Conservation (phyloP, 2,113 vertebrate species). For the Eurystomus gularis region DNA sequence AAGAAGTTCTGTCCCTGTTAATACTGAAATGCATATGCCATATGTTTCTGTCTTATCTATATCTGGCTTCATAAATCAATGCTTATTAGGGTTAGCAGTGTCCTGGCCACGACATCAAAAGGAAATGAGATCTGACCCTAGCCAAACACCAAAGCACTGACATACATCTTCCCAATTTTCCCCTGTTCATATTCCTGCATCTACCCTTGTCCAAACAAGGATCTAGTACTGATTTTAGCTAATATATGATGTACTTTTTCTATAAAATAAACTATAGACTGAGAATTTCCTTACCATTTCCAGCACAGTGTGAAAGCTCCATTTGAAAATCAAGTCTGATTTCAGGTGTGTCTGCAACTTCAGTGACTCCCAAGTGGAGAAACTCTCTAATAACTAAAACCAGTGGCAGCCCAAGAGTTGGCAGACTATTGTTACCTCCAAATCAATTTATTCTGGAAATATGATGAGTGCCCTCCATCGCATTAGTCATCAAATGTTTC, state of each 20-base stretch:
- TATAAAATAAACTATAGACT: not conserved
- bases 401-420: not conserved
- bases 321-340: not conserved
- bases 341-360: not conserved
- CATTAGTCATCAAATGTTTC: not conserved
- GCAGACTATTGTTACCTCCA: not conserved
- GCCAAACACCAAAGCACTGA: not conserved
- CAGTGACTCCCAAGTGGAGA: not conserved
- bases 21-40: not conserved
- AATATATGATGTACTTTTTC: not conserved
- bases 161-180: not conserved
- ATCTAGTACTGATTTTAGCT: not conserved
- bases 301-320: not conserved
- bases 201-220: not conserved
- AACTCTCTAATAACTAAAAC: not conserved
- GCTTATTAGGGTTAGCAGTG: not conserved
- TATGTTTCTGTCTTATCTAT: not conserved
- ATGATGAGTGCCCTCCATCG: not conserved
- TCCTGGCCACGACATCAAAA: not conserved
- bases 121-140: not conserved
- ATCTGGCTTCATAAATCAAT: not conserved
- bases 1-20: not conserved
- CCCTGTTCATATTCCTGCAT: not conserved
- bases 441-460: not conserved
- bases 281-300: not conserved